Conservation (phyloP, 2,113 vertebrate genomes). For the Actenoides hombroni region DNA sequence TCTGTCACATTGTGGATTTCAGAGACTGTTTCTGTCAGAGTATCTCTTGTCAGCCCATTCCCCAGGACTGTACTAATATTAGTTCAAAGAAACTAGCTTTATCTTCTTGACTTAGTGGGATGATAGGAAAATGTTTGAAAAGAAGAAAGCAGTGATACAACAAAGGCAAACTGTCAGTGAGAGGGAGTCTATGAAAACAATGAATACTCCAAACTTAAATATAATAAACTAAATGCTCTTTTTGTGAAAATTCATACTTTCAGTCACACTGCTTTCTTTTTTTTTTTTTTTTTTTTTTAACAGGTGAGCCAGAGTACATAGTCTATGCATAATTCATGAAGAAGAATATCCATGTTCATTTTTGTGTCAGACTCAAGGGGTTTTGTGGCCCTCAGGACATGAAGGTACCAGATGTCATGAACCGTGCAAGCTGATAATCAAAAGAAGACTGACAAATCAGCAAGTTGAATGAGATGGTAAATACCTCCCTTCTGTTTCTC, state of each 20-base stretch:
- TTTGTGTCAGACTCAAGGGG: not conserved
- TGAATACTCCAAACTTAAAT: not conserved
- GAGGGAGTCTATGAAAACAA: conserved; percentile 11
- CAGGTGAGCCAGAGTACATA: not conserved
- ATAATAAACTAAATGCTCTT: not conserved
- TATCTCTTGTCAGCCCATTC: not conserved
- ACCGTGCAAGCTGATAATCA: not conserved
- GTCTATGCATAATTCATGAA: not conserved
- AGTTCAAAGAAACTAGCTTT: conserved; percentile 37
- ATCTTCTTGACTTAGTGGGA: not conserved
- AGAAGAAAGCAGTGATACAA: conserved; percentile 12
- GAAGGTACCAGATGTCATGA: not conserved
- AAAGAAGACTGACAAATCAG: not conserved
- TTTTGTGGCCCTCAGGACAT: not conserved
- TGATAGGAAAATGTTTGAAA: conserved; percentile 14
- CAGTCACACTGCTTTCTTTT: not conserved
- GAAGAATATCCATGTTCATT: not conserved
- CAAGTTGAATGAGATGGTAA: not conserved
- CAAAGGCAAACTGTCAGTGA: conserved; percentile 1
- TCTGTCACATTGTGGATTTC: not conserved
- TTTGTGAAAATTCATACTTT: not conserved
- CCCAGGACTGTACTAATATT: conserved; percentile 13
- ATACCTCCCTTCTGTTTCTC: not conserved
- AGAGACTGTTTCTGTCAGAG: not conserved
- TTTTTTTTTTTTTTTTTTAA: not conserved